phyloP scores from a whole-genome alignment of 2,113 vertebrate species.

The Lutjanus erythropterus region DNA sequence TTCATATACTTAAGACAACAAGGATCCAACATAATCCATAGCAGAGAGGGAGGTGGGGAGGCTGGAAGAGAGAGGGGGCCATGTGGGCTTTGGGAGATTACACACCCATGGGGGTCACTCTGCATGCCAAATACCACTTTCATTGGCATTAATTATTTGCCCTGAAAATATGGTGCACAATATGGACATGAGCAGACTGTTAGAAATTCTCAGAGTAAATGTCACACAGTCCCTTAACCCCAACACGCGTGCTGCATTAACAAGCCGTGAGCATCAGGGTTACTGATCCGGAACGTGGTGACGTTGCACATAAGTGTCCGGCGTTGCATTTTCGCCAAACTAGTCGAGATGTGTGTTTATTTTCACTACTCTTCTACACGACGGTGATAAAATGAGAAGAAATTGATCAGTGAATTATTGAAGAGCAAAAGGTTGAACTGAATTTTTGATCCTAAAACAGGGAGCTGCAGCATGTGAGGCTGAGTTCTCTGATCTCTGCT shows the following conservation, averaged over 20 bases:
- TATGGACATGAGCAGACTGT: conserved; percentile 45
- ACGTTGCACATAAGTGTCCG: neutral
- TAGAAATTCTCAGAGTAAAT: conserved; percentile 37
- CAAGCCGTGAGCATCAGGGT: conserved; percentile 16
- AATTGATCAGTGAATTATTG: conserved; percentile 57
- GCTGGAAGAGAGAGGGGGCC: neutral
- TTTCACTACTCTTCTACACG: conserved; percentile 65
- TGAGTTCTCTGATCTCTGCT: conserved; percentile 11
- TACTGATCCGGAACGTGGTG: neutral
- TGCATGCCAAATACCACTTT: conserved; percentile 55
- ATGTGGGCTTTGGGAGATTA: conserved; percentile 43
- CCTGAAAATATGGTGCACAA: conserved; percentile 58
- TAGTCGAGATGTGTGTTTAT: conserved; percentile 18
- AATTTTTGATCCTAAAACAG: conserved; percentile 34
- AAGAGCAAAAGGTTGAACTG: conserved; percentile 35
- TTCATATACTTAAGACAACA: conserved; percentile 20
- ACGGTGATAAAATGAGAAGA: conserved; percentile 36
- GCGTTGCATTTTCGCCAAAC: conserved; percentile 17
- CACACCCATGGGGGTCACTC: conserved; percentile 27
- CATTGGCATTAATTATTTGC: conserved; percentile 58
- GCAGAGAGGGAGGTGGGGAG: neutral
- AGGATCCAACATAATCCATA: conserved; percentile 30
- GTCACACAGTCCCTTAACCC: conserved; percentile 26
- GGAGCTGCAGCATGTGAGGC: neutral
- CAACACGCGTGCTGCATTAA: conserved; percentile 10